Evolutionary conservation across 2,797 vertebrate species (phyloP).

Genomic region (Pangasius krempfi): DNA sequence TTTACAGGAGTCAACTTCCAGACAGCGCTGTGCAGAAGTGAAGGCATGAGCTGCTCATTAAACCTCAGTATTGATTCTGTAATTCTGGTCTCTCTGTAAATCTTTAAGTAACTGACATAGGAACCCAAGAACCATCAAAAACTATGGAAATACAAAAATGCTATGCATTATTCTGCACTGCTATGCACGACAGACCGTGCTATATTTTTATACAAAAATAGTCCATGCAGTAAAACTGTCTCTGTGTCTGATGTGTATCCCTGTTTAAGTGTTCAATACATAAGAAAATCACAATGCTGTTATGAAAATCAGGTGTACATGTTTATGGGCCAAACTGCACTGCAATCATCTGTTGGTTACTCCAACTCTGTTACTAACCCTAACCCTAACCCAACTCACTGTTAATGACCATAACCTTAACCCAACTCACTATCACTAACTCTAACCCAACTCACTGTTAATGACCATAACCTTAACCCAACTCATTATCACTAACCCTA

Average conservation of each 20-base stretch:
- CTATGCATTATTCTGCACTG: background rate
- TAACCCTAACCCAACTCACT: background rate
- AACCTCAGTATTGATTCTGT: background rate
- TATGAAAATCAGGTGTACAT: too few relatives aligned
- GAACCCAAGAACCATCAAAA: background rate
- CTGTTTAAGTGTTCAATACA: too few relatives aligned
- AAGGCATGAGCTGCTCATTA: background rate
- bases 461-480: too few relatives aligned
- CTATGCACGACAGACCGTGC: background rate
- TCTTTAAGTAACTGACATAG: background rate
- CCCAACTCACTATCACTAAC: too few relatives aligned
- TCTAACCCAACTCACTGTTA: too few relatives aligned
- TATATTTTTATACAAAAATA: background rate
- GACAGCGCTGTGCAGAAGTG: background rate
- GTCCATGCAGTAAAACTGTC: background rate
- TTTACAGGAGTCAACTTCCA: background rate
- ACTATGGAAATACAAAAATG: too few relatives aligned
- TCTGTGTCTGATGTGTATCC: too few relatives aligned
- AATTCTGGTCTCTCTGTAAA: background rate
- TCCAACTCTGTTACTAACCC: background rate
- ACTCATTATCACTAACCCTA: too few relatives aligned
- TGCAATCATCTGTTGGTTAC: too few relatives aligned
- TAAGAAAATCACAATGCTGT: too few relatives aligned
- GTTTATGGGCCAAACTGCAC: too few relatives aligned
- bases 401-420: too few relatives aligned